Evolutionary conservation across 1,140 invertebrate species (phyloP), one percentile per base, ranked within the genome.

Genomic region (Cyclargus thomasi): DNA sequence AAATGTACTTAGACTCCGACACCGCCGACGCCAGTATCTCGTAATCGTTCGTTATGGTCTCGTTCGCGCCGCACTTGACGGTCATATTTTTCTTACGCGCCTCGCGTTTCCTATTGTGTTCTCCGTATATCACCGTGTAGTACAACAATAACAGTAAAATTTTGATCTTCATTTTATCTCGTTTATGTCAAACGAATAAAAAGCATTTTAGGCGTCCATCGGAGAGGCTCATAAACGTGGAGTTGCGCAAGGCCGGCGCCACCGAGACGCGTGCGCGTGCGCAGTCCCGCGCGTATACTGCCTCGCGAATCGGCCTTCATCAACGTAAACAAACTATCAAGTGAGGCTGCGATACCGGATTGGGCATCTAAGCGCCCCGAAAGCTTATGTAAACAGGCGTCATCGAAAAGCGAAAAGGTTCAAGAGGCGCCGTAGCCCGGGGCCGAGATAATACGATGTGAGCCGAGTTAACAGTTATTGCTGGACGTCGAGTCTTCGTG

Each of bases 11-110:
- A 75, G 87, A 88, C 78, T 90, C 87, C 78, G 84, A 88, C 71
- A 90, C 87, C 65, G 81, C 85, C 70, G 87, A 90, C 74, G 85
- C 85, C 80, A 90, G 72, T 83, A 88, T 86, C 82, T 88, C 87
- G 76, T 88, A 90, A 83, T 90, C 87, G 81, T 90, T 90, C 83
- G 84, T 88, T 83, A 90, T 82, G 74, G 85, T 90, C 79, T 87
- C 87, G 75, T 90, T 90, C 78, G 83, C 83, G 86, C 85, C 75
- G 82, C 87, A 90, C 86, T 88, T 88, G 71, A 67, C 75, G 70
- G 87, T 87, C 79, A 75, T 81, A 76, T 82, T 81, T 85, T 85
- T 88, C 78, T 83, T 90, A 72, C 77, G 80, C 74, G 78, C 80
- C 70, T 85, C 79, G 65, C 82, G 81, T 78, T 84, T 86, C 69